Evolutionary conservation across 2,888 invertebrate genomes (phyloP), one percentile per base, ranked within the genome.

Genomic region (Lithophane leautieri): DNA sequence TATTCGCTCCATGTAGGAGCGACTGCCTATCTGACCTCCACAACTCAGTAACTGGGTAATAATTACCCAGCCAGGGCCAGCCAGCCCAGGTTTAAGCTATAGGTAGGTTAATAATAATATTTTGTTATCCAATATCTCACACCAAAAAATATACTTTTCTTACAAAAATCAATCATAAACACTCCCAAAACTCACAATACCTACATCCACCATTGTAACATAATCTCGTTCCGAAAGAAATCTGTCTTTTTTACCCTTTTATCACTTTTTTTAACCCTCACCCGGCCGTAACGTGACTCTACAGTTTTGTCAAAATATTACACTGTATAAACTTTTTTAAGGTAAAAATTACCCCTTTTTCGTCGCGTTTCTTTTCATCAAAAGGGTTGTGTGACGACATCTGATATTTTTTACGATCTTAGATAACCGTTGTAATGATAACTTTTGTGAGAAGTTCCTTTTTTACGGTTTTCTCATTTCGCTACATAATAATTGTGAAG

Each of bases 281-380:
- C 88, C 92, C 83, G 90, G 89, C 89, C 78, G 95, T 94, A 95
- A 95, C 94, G 87, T 94, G 95, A 95, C 91, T 91, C 94, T 89
- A 92, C 92, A 92, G 91, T 95, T 96, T 96, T 95, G 96, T 96
- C 96, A 96, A 94, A 96, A 96, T 96, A 96, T 96, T 96, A 94
- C 92, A 91, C 92, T 90, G 92, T 89, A 90, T 89, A 90, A 88
- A 91, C 87, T 93, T 94, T 94, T 94, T 94, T 89, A 76, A 70
- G 74, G 70, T 71, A 78, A 89, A 92, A 93, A 91, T 91, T 91
- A 94, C 93, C 94, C 94, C 92, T 93, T 94, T 92, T 85, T 85
- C 83, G 83, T 76, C 78, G 79, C 78, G 72, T 79, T 85, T 80
- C 86, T 74, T 86, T 88, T 86, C 86, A 81, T 78, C 65, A 75